phyloP scores from a whole-genome alignment of 2,888 invertebrate species.

The Ophraella communa region DNA sequence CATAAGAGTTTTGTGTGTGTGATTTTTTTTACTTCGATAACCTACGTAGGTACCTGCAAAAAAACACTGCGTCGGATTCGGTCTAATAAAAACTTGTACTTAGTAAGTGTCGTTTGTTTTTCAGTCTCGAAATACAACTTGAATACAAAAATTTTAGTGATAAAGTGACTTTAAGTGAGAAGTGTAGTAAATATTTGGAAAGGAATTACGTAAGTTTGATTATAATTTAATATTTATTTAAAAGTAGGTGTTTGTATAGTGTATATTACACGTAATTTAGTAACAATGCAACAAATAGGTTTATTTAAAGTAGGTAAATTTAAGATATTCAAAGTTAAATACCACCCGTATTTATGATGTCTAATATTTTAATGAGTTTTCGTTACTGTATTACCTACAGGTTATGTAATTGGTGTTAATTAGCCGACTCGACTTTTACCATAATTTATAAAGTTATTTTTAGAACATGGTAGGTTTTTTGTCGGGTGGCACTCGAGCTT shows the following conservation, averaged over 20 bases:
- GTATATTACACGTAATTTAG: not conserved
- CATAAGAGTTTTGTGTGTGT: constrained; percentile 8
- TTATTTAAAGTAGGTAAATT: too few species aligned
- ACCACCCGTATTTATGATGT: not conserved
- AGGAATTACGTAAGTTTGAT: not conserved
- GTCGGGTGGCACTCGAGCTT: not conserved
- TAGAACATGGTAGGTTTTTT: not conserved
- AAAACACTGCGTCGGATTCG: not conserved
- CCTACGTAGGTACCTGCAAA: not conserved
- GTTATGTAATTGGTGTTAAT: not conserved
- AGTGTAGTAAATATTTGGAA: not conserved
- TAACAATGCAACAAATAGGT: not conserved
- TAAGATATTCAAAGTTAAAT: not conserved
- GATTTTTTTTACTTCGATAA: not conserved
- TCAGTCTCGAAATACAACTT: not conserved
- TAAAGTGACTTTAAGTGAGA: not conserved
- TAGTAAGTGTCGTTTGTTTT: constrained; percentile 5
- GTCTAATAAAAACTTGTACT: constrained; percentile 9
- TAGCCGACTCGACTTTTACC: too few species aligned
- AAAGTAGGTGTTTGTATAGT: not conserved
- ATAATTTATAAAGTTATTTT: not conserved
- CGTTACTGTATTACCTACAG: not conserved
- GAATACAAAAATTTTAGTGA: not conserved
- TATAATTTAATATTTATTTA: too few species aligned
- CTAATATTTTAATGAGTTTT: not conserved